Percentiles rank a stretch among this genome's conserved stretches.
Evolutionary conservation across 2,797 vertebrate species (phyloP).

Genomic region (Carapus acus): DNA sequence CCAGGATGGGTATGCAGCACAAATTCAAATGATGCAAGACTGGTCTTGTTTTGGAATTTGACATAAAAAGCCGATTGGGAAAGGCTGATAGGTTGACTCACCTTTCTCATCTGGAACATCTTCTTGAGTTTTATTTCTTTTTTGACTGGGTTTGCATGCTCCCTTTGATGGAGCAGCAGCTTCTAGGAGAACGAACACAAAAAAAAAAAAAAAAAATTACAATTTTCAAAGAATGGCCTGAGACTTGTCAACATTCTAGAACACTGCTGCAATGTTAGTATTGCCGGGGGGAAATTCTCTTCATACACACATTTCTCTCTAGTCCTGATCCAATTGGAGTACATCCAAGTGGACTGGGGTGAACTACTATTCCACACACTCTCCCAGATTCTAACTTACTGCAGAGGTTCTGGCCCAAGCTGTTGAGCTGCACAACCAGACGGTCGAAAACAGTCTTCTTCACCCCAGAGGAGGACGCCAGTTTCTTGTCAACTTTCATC

Average conservation of each 20-base stretch:
- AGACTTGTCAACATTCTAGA: too few relatives aligned
- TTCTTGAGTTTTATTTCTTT: constrained; percentile 61
- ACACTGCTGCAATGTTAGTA: too few relatives aligned
- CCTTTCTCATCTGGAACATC: constrained; percentile 51
- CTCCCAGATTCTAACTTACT: constrained; percentile 75
- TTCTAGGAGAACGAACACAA: constrained; percentile 24
- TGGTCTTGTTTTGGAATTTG: too few relatives aligned
- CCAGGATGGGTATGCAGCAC: too few relatives aligned
- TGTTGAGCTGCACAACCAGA: constrained; percentile 76
- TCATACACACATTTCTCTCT: too few relatives aligned
- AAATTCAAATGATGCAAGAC: too few relatives aligned
- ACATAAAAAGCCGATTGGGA: too few relatives aligned
- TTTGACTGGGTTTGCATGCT: constrained; percentile 32
- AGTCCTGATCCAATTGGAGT: too few relatives aligned
- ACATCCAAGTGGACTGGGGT: too few relatives aligned
- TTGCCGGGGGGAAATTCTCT: too few relatives aligned
- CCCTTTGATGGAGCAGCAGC: constrained; percentile 23
- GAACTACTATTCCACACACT: too few relatives aligned
- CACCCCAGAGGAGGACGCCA: constrained; percentile 72
- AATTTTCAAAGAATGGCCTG: too few relatives aligned
- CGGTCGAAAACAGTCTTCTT: constrained; percentile 80
- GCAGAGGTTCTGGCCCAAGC: constrained; percentile 67
- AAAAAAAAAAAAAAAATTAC: not conserved
- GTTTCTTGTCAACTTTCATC: constrained; percentile 80
- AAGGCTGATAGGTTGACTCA: constrained; percentile 31